Base-by-base conservation (phyloP, 2,888 invertebrate genomes). In the Drosophila neutralis region DNA sequence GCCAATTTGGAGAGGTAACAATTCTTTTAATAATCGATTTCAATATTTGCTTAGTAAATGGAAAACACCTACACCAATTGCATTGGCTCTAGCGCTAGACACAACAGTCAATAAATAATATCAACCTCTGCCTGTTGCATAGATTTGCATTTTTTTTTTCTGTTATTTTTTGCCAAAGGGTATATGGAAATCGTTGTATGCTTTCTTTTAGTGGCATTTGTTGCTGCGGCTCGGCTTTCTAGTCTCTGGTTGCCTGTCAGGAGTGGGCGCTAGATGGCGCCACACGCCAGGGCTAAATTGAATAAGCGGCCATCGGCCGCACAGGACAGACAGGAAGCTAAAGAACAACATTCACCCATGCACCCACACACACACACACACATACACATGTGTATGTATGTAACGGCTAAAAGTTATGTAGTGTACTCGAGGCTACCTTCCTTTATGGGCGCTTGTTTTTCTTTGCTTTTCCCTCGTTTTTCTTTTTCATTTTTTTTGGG, bases 241-340 rank as follows among this genome's bases (percentile, higher is more conserved):
- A 66, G 69, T 29, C 45, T 45, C 60, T 69, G 69, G 69, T 21
- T 66, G 69, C 18, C 33, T 73, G 73, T 35, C 65, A 60, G 60
- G 67, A 70, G 74, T 83, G 83, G 83, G 82, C 87, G 79, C 74
- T 87, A 85, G 83, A 79, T 84, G 88, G 88, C 89, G 88, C 88
- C 88, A 87, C 79, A 83, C 82, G 82, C 77, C 80, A 78, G 75
- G 73, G 76, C 75, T 76, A 85, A 86, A 86, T 87, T 85, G 85
- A 87, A 86, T 87, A 83, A 85, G 79, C 74, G 78, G 78, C 84
- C 80, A 85, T 77, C 73, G 78, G 80, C 82, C 84, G 78, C 69
- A 64, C 66, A 75, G 80, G 72, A 71, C 68, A 81, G 73, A 76
- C 85, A 85, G 85, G 87, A 85, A 87, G 81, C 85, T 69, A 73